Conservation (phyloP, 1,140 invertebrate genomes). For the Trichonephila clavata region DNA sequence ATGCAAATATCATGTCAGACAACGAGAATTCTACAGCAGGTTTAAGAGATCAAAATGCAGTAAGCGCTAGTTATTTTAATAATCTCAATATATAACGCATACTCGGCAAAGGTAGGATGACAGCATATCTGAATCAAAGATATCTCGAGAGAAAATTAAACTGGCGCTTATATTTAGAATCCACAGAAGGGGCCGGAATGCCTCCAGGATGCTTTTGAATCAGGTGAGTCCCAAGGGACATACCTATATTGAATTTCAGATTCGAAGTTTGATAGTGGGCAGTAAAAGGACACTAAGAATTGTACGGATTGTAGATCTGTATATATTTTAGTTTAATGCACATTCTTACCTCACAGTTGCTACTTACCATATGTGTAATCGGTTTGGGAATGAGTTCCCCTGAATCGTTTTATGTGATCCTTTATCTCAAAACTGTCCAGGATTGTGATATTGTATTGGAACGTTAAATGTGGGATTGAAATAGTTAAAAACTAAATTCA, state of each 20-base stretch:
- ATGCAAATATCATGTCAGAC: no score
- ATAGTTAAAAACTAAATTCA: no score
- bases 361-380: no score
- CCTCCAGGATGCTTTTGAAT: neutral
- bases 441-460: no score
- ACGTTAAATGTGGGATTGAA: no score
- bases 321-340: neutral
- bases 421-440: no score
- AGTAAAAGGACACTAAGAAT: neutral
- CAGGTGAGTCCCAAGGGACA: neutral
- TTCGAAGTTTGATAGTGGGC: neutral
- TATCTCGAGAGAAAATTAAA: neutral
- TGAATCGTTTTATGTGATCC: no score
- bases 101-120: neutral
- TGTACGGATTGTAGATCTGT: neutral
- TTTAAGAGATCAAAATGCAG: no score
- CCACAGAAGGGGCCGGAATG: neutral
- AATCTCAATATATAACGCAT: neutral
- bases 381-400: no score
- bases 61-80: neutral
- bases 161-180: neutral
- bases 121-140: neutral
- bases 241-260: constrained; percentile 1
- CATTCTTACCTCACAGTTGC: no score
- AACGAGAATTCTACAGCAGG: no score